A percentile compares a stretch with the other conserved stretches of the same genome.
Evolutionary conservation across 2,888 invertebrate genomes (phyloP).

Genomic region (Caenorhabditis parvicauda): DNA sequence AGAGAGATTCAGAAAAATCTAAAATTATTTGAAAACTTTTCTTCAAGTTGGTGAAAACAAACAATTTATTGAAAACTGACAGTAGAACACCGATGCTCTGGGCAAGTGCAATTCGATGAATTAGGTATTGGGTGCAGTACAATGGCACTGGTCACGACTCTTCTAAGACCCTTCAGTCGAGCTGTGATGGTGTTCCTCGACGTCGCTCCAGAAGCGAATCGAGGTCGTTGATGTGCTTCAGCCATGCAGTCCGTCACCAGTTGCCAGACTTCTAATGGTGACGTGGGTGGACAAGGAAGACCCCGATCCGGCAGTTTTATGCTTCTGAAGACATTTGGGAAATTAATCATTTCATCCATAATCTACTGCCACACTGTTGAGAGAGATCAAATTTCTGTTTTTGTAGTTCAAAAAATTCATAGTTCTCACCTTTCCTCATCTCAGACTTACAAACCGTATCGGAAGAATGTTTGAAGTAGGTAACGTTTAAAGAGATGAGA

Average conservation of each 20-base stretch:
- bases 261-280: conserved; percentile 53
- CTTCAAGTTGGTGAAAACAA: background rate
- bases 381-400: too few relatives aligned
- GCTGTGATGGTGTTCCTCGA: conserved; percentile 13
- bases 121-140: conserved; percentile 36
- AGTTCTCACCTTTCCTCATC: too few relatives aligned
- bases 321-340: conserved; percentile 13
- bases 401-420: too few relatives aligned
- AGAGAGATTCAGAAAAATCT: background rate
- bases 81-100: conserved; percentile 52
- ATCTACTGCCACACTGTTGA: too few relatives aligned
- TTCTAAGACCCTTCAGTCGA: conserved; percentile 13
- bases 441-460: too few relatives aligned
- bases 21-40: too few relatives aligned
- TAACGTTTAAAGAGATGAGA: too few relatives aligned
- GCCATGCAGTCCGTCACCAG: conserved; percentile 53
- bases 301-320: conserved; percentile 52
- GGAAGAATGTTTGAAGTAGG: too few relatives aligned
- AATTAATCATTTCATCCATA: background rate
- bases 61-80: background rate
- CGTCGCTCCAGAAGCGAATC: conserved; percentile 34
- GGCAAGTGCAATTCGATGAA: conserved; percentile 55
- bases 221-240: conserved; percentile 54
- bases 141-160: conserved; percentile 17
- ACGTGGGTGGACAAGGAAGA: conserved; percentile 46